A percentile compares a stretch with the other conserved stretches of the same genome.
These are phyloP conservation scores for Pygmarrhopalites habei DNA, from an alignment of 1,140 invertebrate species.

Conservation along the genomic window DNA sequence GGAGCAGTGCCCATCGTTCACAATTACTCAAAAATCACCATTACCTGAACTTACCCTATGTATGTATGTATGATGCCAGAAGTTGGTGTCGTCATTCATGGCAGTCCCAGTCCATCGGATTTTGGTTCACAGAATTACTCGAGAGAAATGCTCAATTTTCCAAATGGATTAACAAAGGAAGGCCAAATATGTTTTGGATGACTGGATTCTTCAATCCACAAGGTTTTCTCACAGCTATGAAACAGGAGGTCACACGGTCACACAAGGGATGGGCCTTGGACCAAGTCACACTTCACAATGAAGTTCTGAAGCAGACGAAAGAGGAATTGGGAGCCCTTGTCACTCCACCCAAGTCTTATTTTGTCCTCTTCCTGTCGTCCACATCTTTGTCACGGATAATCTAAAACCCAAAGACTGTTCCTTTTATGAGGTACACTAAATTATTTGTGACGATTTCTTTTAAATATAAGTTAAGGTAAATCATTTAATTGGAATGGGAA, in stretches of 20 bases:
- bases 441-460: too few species aligned
- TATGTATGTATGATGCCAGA: constrained; percentile 68
- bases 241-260: constrained; percentile 82
- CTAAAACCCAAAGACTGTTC: constrained; percentile 57
- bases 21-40: too few species aligned
- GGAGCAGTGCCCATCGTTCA: too few species aligned
- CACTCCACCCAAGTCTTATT: constrained; percentile 63
- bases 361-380: constrained; percentile 69
- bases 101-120: constrained; percentile 67
- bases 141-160: constrained; percentile 64
- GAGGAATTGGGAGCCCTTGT: constrained; percentile 48
- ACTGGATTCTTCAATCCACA: constrained; percentile 94
- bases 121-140: constrained; percentile 74
- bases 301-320: constrained; percentile 57
- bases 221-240: constrained; percentile 83
- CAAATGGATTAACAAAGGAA: constrained; percentile 82
- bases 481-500: too few species aligned
- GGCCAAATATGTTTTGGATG: constrained; percentile 83
- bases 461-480: too few species aligned
- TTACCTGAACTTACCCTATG: too few species aligned
- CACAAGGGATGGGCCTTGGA: constrained; percentile 78
- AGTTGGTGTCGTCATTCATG: constrained; percentile 67
- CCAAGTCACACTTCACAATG: constrained; percentile 75
- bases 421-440: constrained; percentile 56
- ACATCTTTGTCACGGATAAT: constrained; percentile 67